Base-by-base conservation (phyloP, 2,113 vertebrate species). In the Colius striatus region DNA sequence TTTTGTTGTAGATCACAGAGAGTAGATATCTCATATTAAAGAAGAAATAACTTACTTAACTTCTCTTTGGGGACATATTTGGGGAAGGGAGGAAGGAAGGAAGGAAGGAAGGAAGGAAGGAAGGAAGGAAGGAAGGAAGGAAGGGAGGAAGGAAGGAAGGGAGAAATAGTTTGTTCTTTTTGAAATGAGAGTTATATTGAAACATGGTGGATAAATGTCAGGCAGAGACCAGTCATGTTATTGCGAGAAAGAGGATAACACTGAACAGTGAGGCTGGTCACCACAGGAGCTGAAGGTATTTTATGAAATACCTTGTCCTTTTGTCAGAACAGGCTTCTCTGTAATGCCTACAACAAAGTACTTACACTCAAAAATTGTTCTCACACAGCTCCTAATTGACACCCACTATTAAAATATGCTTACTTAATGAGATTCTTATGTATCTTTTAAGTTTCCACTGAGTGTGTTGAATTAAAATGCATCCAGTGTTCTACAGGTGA, bases 21-120 rank as follows among this genome's bases (percentile, higher is more conserved):
- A 80, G 71, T 79, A 94, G 91, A 94, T 96, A 90, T 93, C 90
- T 91, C 32, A 5, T 53, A 85, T 87, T 94, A 95, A 95, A 96
- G 73, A 79, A 84, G 82, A 51, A 87, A 57, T 82, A 87, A 73
- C 60, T 94, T 32, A 62, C 32, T 55, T 62, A 86, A 67, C 60
- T 85, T 91, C 60, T 71, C 84, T 87, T 80, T 66, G 57, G 54
- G 89, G 84, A 89, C 18, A 3, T 63, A 55, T 36, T 22, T 57
- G 9, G 22, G 55, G 60, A 74, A 41, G 38, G 38, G 12, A 41
- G 38, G 38, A 41, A 41, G 38, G 38, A 41, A 41, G 38, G 38
- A 41, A 41, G 38, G 38, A 41, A 41, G 38, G 38, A 41, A 41
- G 38, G 38, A 41, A 41, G 38, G 38, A 41, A 41, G 38, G 38